Percentiles rank a stretch among this genome's conserved stretches.
phyloP scores from a whole-genome alignment of 2,888 invertebrate genomes.

The Philonicus albiceps region DNA sequence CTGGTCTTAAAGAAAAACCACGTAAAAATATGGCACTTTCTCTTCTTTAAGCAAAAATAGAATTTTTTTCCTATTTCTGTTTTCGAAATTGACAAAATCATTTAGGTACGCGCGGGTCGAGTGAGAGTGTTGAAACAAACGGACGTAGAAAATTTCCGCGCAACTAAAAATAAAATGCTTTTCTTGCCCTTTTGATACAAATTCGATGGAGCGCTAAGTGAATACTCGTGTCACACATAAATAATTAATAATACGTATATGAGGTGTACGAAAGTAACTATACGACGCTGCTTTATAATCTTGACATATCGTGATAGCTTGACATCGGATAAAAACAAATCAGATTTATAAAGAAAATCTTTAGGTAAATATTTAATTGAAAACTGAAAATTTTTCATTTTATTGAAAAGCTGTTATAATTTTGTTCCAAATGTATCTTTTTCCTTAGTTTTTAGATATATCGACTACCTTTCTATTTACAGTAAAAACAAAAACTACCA shows the following conservation, averaged over 20 bases:
- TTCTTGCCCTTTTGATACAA: constrained; percentile 25
- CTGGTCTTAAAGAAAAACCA: neutral
- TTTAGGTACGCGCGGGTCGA: neutral
- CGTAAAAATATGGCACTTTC: neutral
- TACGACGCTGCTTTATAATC: neutral
- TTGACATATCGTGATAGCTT: neutral
- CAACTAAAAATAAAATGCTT: constrained; percentile 22
- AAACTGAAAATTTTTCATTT: neutral
- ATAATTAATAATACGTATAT: constrained; percentile 6
- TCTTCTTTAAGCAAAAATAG: neutral
- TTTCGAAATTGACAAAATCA: neutral
- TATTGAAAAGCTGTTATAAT: neutral
- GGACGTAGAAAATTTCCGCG: constrained; percentile 2
- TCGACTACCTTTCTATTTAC: too few relatives aligned
- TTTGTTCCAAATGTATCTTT: neutral
- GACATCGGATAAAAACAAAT: neutral
- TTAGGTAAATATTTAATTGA: neutral
- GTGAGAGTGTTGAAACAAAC: neutral
- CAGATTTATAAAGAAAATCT: neutral
- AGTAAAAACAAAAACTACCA: too few relatives aligned
- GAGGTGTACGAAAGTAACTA: neutral
- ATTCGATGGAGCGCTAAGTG: constrained; percentile 3
- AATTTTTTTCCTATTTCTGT: neutral
- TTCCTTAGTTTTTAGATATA: too few relatives aligned
- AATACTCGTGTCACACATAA: neutral